A percentile compares a stretch with the other conserved stretches of the same genome.
Evolutionary conservation across 2,113 vertebrate species (phyloP).

Genomic region (Ageneiosus marmoratus): DNA sequence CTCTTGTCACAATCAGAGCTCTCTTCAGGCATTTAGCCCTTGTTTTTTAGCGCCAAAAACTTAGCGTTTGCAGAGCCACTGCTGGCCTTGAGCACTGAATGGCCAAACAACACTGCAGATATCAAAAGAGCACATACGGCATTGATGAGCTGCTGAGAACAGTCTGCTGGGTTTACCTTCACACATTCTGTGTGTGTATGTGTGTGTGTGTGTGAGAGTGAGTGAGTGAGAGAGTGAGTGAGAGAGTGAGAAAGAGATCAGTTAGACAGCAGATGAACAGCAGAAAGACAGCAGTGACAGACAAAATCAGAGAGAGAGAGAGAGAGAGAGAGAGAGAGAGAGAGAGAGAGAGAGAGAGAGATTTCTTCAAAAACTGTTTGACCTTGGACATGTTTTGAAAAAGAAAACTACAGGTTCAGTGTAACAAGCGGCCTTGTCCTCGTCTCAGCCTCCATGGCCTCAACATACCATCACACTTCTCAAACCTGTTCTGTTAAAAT

Average conservation of each 20-base stretch:
- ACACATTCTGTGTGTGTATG: no score
- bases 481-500: background rate
- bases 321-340: background rate
- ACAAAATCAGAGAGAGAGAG: background rate
- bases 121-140: background rate
- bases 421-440: background rate
- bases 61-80: background rate
- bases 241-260: constrained; percentile 1
- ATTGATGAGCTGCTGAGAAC: background rate
- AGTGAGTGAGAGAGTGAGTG: background rate
- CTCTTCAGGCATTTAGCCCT: background rate
- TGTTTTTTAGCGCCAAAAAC: constrained; percentile 1
- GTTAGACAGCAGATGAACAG: background rate
- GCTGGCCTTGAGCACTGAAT: constrained; percentile 36
- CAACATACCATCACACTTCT: background rate
- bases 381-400: background rate
- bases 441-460: background rate
- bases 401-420: background rate
- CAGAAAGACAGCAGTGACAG: background rate
- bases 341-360: background rate
- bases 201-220: background rate
- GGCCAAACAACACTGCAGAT: background rate
- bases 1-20: background rate
- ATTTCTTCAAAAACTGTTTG: background rate
- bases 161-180: background rate